Evolutionary conservation across 1,140 invertebrate genomes (phyloP), one percentile per base, ranked within the genome.

Genomic region (Geopemphigus sp.): DNA sequence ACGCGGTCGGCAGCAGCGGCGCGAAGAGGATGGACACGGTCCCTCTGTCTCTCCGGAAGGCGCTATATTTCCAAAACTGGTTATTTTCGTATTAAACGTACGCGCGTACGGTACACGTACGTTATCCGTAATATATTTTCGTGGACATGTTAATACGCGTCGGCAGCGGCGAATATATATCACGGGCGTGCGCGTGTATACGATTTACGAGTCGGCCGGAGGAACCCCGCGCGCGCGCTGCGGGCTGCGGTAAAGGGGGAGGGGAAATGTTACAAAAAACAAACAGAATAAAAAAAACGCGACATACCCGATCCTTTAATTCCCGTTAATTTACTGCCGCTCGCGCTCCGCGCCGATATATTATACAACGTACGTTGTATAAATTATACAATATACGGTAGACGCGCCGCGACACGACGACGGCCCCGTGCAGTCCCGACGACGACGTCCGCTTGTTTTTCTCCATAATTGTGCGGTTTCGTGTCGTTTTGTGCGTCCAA

Each of bases 241-340:
- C n/a, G 24, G 53, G 3, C 72, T 56, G 54, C n/a, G 72, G 53
- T 39, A 32, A 56, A 32, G 32, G 32, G 26, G n/a, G 32, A 59
- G 17, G 24, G 8, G 24, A 76, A 45, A 57, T n/a, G 19, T 6
- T 26, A 56, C 53, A 22, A 10, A n/a, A 39, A 39, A 39, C 3
- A 39, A 39, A 39, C 32, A 39, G n/a, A n/a, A n/a, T n/a, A n/a
- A n/a, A n/a, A 54, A 19, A 74, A 39, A 74, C 59, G 72, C 59
- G 72, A 74, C 72, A 74, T 74, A 66, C 54, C 56, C 45, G 73
- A 76, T 76, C 56, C 56, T 76, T 76, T 76, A 76, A 76, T 76
- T 59, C 56, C 73, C 73, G 24, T 57, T 73, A 73, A 73, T 57
- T 73, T 73, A 73, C 70, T 54, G 22, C 26, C 29, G 63, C 19